Conservation (phyloP, 2,888 invertebrate genomes). For the Podabrus alpinus region DNA sequence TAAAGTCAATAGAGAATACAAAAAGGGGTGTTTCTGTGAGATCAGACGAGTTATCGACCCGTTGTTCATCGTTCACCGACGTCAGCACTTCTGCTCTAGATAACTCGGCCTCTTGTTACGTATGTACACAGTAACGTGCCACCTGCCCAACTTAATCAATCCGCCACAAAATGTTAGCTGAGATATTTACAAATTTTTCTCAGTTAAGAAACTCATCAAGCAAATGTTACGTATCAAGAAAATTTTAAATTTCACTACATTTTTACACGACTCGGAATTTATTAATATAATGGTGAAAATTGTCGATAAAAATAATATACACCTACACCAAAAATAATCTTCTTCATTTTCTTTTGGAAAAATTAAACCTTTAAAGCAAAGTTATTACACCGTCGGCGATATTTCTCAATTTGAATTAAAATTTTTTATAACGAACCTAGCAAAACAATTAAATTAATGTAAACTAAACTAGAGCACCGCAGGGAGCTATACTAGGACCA, state of each 20-base stretch:
- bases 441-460: too few relatives aligned
- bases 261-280: background rate
- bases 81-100: conserved; percentile 29
- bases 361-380: too few relatives aligned
- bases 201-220: background rate
- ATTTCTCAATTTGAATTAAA: too few relatives aligned
- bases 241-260: background rate
- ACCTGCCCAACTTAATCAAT: conserved; percentile 24
- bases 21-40: conserved; percentile 11
- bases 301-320: too few relatives aligned
- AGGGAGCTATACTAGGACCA: background rate
- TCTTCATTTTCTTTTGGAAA: too few relatives aligned
- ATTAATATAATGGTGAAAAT: background rate
- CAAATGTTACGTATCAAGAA: background rate
- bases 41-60: conserved; percentile 28
- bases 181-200: background rate
- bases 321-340: too few relatives aligned
- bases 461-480: background rate
- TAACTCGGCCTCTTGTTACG: conserved; percentile 27
- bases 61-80: conserved; percentile 29
- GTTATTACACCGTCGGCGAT: too few relatives aligned
- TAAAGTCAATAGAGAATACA: conserved; percentile 9
- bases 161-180: background rate
- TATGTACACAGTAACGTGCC: conserved; percentile 20
- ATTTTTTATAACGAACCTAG: too few relatives aligned